Conservation (phyloP, 2,888 invertebrate species). For the Rotaria sp. region DNA sequence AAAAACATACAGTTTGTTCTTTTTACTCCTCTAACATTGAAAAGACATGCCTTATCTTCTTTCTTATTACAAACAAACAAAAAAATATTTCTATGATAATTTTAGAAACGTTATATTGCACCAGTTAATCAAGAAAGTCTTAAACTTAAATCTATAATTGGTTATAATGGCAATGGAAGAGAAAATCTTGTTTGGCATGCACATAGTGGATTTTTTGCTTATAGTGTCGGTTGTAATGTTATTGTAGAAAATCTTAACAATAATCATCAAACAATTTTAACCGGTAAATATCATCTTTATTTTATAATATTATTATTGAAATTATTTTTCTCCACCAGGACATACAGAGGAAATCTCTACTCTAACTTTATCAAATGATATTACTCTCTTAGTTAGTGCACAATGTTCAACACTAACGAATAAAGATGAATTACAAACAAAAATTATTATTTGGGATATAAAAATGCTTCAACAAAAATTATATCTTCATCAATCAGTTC, state of each 20-base stretch:
- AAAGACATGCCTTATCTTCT: no score
- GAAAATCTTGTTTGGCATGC: conserved; percentile 54
- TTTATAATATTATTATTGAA: background rate
- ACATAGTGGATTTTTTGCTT: conserved; percentile 53
- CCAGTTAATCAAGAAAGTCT: conserved; percentile 53
- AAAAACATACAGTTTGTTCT: no score
- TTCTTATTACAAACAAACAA: no score
- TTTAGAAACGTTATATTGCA: conserved; percentile 50
- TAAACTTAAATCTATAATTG: conserved; percentile 49
- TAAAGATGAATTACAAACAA: conserved; percentile 20
- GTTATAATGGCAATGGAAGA: conserved; percentile 53
- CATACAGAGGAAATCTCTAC: conserved; percentile 38
- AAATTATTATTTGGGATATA: conserved; percentile 30
- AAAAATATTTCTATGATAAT: no score
- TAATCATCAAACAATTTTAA: conserved; percentile 50
- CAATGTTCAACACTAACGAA: background rate
- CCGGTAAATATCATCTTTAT: conserved; percentile 41
- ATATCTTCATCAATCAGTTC: conserved; percentile 16
- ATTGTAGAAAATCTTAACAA: conserved; percentile 52
- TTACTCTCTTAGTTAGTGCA: conserved; percentile 36
- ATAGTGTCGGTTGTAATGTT: conserved; percentile 51
- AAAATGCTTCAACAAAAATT: background rate
- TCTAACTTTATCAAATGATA: conserved; percentile 37
- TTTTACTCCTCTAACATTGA: no score
- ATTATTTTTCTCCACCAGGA: conserved; percentile 24